phyloP scores from a whole-genome alignment of 2,888 invertebrate genomes.

The Frankliniella fusca region DNA sequence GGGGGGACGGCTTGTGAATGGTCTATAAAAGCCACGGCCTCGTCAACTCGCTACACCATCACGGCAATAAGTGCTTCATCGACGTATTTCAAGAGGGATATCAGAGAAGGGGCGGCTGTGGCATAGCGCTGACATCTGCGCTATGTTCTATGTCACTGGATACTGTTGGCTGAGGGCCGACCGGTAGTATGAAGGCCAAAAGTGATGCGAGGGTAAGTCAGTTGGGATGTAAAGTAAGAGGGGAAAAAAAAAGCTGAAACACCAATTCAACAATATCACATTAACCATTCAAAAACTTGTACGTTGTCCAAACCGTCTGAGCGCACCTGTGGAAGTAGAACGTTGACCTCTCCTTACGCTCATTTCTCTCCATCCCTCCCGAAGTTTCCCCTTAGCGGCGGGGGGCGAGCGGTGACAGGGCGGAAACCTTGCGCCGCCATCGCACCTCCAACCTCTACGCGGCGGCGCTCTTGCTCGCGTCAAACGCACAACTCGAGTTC shows the following conservation, averaged over 20 bases:
- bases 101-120: neutral
- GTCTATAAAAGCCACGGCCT: neutral
- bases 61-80: conserved; percentile 7
- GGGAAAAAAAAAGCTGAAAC: neutral
- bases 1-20: neutral
- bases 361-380: no score
- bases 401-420: neutral
- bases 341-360: neutral
- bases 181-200: neutral
- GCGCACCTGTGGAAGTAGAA: neutral
- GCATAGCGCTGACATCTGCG: neutral
- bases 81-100: neutral
- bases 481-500: no score
- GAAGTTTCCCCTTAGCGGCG: neutral
- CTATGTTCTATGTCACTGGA: neutral
- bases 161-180: no score
- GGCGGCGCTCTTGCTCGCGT: no score
- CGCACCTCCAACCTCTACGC: no score
- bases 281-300: no score
- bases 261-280: no score
- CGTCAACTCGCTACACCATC: conserved; percentile 3
- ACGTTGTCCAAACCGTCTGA: no score
- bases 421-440: neutral
- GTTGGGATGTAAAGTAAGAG: neutral
- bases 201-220: neutral